These are phyloP conservation scores for Brevimyrus niger DNA, from an alignment of 2,113 vertebrate species.

Conservation along the genomic window DNA sequence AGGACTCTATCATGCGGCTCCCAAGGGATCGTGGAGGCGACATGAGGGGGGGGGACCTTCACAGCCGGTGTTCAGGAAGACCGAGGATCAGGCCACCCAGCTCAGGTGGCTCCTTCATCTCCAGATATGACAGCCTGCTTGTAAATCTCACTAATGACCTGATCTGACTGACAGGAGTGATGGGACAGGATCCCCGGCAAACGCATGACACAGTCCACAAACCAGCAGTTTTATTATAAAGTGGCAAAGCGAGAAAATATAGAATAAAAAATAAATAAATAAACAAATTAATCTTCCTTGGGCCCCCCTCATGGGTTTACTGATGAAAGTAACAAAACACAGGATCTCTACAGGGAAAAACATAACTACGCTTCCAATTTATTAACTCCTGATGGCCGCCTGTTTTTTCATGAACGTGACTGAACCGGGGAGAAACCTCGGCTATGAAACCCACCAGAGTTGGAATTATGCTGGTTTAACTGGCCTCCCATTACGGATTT, in stretches of 20 bases:
- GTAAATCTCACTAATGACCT: neutral
- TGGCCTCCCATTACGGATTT: neutral
- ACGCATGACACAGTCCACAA: neutral
- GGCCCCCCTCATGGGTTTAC: neutral
- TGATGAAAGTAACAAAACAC: constrained; percentile 6
- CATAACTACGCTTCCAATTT: neutral
- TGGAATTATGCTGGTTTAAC: neutral
- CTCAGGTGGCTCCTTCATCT: neutral
- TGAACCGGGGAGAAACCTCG: neutral
- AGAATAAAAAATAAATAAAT: neutral
- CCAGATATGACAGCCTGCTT: constrained; percentile 1
- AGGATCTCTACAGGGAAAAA: neutral
- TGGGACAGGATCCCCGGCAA: neutral
- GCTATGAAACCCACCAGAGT: neutral
- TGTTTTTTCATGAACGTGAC: neutral
- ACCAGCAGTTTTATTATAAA: neutral
- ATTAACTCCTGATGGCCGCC: neutral
- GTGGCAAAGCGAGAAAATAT: neutral
- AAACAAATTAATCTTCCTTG: constrained; percentile 9
- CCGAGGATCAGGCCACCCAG: neutral
- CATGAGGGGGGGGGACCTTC: neutral
- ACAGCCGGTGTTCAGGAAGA: neutral
- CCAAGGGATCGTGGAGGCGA: neutral
- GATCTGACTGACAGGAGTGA: neutral
- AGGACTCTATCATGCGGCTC: neutral